Conservation (phyloP, 2,888 invertebrate species). For the Acrobasis repandana region DNA sequence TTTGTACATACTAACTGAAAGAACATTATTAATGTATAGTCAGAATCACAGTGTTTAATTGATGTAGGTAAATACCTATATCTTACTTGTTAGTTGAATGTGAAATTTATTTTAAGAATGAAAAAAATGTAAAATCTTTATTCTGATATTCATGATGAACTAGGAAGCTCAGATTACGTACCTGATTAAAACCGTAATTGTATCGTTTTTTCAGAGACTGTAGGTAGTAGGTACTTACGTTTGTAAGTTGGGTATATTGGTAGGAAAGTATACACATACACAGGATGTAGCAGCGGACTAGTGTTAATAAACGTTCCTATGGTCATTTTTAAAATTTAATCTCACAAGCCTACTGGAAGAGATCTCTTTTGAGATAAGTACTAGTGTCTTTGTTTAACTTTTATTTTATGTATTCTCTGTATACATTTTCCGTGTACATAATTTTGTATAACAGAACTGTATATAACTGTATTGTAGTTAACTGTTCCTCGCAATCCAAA, state of each 20-base stretch:
- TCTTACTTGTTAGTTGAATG: no score
- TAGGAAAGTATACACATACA: conserved; percentile 2
- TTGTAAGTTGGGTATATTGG: background rate
- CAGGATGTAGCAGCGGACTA: conserved; percentile 8
- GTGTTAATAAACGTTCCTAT: conserved; percentile 14
- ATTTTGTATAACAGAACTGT: no score
- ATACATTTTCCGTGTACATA: no score
- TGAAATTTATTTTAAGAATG: background rate
- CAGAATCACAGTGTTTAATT: no score
- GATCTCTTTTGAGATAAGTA: no score
- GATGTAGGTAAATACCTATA: no score
- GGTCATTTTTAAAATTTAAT: background rate
- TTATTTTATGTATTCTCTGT: no score
- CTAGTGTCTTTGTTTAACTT: no score
- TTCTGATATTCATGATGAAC: background rate
- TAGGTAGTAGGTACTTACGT: background rate
- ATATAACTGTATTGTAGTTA: background rate
- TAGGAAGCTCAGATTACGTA: background rate
- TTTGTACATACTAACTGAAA: no score
- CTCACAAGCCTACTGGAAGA: no score
- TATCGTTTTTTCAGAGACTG: background rate
- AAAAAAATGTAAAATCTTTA: background rate
- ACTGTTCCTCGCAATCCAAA: background rate
- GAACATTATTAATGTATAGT: no score
- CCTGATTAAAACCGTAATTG: background rate